Percentiles rank a stretch among this genome's conserved stretches.
phyloP scores from a whole-genome alignment of 2,797 vertebrate species.

The Rhabdomys pumilio region DNA sequence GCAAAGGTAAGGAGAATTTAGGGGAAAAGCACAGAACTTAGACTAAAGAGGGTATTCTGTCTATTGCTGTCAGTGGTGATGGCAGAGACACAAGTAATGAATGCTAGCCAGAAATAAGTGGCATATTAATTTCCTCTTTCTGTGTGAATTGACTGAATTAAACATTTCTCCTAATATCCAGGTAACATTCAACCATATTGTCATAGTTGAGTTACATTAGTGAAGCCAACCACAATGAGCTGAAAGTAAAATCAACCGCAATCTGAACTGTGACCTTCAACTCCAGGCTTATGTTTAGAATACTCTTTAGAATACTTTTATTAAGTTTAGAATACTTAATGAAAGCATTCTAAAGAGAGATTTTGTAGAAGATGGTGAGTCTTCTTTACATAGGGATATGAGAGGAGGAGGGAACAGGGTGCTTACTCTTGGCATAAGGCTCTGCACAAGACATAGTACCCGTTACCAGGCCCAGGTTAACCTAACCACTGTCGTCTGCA shows the following conservation, averaged over 20 bases:
- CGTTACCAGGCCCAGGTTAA: too few species aligned
- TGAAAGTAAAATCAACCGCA: constrained; percentile 36
- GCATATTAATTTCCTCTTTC: not conserved
- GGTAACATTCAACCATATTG: not conserved
- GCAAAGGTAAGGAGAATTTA: not conserved
- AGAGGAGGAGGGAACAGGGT: not conserved
- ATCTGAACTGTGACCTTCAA: constrained; percentile 10
- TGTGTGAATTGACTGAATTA: not conserved
- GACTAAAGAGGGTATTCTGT: not conserved
- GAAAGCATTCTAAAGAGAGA: not conserved
- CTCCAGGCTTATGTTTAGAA: not conserved
- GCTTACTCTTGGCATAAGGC: not conserved
- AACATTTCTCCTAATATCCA: not conserved
- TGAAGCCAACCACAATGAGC: not conserved
- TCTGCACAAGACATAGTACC: not conserved
- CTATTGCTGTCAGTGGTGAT: not conserved
- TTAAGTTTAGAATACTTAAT: not conserved
- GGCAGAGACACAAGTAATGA: not conserved
- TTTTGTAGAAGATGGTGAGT: not conserved
- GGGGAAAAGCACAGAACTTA: not conserved
- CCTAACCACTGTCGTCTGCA: not conserved
- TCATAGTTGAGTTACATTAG: not conserved
- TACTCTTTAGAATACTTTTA: too few species aligned
- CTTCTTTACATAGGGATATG: not conserved
- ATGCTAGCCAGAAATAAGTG: not conserved